A percentile compares a stretch with the other conserved stretches of the same genome.
Evolutionary conservation across 2,888 invertebrate species (phyloP).

Genomic region (Drosophila mettleri): DNA sequence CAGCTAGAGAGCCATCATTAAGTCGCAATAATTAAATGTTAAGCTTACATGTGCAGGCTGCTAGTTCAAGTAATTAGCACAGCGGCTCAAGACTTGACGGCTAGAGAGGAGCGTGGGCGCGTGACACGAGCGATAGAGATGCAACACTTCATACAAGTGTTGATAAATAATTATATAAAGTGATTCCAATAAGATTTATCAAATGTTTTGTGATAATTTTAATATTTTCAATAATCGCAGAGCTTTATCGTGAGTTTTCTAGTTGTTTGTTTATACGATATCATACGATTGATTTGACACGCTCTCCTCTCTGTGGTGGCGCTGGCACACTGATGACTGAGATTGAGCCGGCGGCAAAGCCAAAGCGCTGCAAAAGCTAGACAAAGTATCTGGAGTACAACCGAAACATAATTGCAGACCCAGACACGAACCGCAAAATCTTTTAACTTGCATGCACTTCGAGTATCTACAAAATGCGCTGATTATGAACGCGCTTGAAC

Average conservation of each 20-base stretch:
- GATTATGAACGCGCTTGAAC: conserved; percentile 75
- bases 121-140: conserved; percentile 4
- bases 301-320: conserved; percentile 18
- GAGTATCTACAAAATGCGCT: conserved; percentile 75
- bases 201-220: not conserved
- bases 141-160: not conserved
- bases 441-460: conserved; percentile 63
- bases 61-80: conserved; percentile 80
- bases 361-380: conserved; percentile 55
- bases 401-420: conserved; percentile 74
- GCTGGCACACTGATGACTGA: conserved; percentile 34
- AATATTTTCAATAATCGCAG: not conserved
- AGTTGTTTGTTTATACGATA: not conserved
- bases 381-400: conserved; percentile 77
- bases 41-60: conserved; percentile 74
- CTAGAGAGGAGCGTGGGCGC: conserved; percentile 5
- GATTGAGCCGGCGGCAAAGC: conserved; percentile 21
- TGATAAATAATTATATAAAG: not conserved
- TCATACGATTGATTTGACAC: not conserved
- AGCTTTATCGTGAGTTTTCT: not conserved
- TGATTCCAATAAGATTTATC: not conserved
- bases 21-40: conserved; percentile 81
- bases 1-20: conserved; percentile 69
- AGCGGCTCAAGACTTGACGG: conserved; percentile 41
- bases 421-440: conserved; percentile 72